Evolutionary conservation across 2,888 invertebrate genomes (phyloP).

Genomic region (Ernsta delagoae): DNA sequence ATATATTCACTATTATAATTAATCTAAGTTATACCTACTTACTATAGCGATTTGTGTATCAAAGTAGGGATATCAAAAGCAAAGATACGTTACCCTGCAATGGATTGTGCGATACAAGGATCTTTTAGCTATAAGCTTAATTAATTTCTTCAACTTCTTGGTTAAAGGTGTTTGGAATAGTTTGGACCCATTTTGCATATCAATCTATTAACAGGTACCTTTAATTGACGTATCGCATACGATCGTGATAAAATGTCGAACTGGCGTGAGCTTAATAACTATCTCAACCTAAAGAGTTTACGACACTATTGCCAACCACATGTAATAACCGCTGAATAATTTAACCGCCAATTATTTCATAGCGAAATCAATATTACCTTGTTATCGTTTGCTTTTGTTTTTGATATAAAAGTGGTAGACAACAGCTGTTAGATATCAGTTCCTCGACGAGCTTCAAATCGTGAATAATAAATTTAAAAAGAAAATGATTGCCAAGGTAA

Average conservation of each 20-base stretch:
- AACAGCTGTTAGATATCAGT: constrained; percentile 16
- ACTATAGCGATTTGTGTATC: too few relatives aligned
- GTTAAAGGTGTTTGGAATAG: too few relatives aligned
- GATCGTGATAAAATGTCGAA: constrained; percentile 10
- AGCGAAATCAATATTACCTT: constrained; percentile 30
- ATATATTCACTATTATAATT: too few relatives aligned
- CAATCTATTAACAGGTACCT: too few relatives aligned
- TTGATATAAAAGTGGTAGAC: constrained; percentile 29
- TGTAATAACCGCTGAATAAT: constrained; percentile 24
- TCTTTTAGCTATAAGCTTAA: too few relatives aligned
- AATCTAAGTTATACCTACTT: too few relatives aligned
- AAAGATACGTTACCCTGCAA: too few relatives aligned
- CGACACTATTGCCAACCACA: constrained; percentile 28
- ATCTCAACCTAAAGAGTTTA: constrained; percentile 21
- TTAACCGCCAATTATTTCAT: constrained; percentile 28
- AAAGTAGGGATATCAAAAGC: too few relatives aligned
- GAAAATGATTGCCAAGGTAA: constrained; percentile 31
- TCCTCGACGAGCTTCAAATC: constrained; percentile 15
- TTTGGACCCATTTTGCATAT: too few relatives aligned
- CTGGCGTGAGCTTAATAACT: constrained; percentile 10
- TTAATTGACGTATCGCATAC: not conserved
- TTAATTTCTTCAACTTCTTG: too few relatives aligned
- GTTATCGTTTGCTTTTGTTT: constrained; percentile 13
- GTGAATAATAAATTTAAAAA: constrained; percentile 9
- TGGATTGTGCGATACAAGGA: too few relatives aligned